Evolutionary conservation across 2,113 vertebrate genomes (phyloP).

Genomic region (Brienomyrus longianalis): DNA sequence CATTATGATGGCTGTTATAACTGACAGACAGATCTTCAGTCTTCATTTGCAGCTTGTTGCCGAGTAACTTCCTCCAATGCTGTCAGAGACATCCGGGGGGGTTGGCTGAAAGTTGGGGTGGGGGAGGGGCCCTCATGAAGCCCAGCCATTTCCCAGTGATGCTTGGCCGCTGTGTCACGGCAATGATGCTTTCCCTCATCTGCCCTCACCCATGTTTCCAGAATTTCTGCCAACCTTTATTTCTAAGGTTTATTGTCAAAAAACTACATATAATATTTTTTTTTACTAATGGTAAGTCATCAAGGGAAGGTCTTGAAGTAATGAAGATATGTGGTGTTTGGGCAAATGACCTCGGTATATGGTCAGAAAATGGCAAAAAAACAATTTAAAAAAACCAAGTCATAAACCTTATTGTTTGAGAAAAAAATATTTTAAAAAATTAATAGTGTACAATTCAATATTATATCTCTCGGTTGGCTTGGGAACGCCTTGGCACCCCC

Average conservation of each 20-base stretch:
- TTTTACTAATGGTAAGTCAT: too few relatives aligned
- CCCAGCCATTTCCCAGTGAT: not conserved
- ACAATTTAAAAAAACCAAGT: too few relatives aligned
- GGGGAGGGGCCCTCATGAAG: not conserved
- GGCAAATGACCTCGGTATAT: too few relatives aligned
- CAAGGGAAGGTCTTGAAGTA: too few relatives aligned
- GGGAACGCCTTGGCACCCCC: too few relatives aligned
- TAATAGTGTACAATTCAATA: too few relatives aligned
- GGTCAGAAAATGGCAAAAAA: too few relatives aligned
- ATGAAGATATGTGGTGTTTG: too few relatives aligned
- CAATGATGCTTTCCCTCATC: not conserved
- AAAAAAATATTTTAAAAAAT: too few relatives aligned
- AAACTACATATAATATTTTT: too few relatives aligned
- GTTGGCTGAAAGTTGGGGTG: not conserved
- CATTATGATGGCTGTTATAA: not conserved
- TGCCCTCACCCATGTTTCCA: not conserved
- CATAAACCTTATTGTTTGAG: too few relatives aligned
- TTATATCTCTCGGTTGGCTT: too few relatives aligned
- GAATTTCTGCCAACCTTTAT: not conserved
- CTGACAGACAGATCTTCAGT: conserved; percentile 35
- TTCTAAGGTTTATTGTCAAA: not conserved
- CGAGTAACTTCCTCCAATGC: conserved; percentile 88
- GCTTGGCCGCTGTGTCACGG: not conserved
- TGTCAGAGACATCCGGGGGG: not conserved
- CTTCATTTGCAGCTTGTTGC: conserved; percentile 45